phyloP scores from a whole-genome alignment of 2,797 vertebrate species.

The Labeo calbasu region DNA sequence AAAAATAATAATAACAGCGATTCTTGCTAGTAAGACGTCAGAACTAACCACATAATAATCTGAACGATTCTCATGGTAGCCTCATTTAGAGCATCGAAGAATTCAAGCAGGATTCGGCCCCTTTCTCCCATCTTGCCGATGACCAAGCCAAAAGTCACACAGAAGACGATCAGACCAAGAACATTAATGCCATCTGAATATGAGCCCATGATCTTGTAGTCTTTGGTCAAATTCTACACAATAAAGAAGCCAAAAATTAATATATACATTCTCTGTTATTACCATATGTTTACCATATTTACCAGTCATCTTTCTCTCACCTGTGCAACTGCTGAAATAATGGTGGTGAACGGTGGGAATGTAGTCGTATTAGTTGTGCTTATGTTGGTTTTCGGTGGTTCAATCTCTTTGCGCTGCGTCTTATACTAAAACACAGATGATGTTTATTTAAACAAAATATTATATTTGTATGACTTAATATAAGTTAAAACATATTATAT shows the following conservation, averaged over 20 bases:
- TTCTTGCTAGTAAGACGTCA: not conserved
- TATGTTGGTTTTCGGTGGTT: constrained; percentile 33
- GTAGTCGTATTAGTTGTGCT: constrained; percentile 68
- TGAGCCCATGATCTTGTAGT: constrained; percentile 86
- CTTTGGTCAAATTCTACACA: constrained; percentile 88
- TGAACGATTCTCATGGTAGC: constrained; percentile 97
- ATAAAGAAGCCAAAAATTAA: constrained; percentile 21
- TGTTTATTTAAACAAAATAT: constrained; percentile 4
- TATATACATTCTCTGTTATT: constrained; percentile 8
- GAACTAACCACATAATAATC: constrained; percentile 95
- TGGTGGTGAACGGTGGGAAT: constrained; percentile 69
- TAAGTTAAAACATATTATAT: not conserved
- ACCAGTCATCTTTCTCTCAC: constrained; percentile 66
- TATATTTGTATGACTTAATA: not conserved
- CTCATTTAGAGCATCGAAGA: constrained; percentile 94
- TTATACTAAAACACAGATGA: constrained; percentile 84
- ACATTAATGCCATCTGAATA: constrained; percentile 94
- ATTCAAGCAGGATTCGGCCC: constrained; percentile 91
- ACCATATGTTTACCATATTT: not conserved
- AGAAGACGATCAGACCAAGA: constrained; percentile 94
- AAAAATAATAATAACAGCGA: not conserved
- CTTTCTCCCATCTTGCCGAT: constrained; percentile 99
- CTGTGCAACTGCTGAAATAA: constrained; percentile 72
- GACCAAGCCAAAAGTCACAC: constrained; percentile 92
- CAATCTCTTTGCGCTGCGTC: constrained; percentile 87